Conservation (phyloP, 1,140 invertebrate genomes). For the Coenobita brevimanus region DNA sequence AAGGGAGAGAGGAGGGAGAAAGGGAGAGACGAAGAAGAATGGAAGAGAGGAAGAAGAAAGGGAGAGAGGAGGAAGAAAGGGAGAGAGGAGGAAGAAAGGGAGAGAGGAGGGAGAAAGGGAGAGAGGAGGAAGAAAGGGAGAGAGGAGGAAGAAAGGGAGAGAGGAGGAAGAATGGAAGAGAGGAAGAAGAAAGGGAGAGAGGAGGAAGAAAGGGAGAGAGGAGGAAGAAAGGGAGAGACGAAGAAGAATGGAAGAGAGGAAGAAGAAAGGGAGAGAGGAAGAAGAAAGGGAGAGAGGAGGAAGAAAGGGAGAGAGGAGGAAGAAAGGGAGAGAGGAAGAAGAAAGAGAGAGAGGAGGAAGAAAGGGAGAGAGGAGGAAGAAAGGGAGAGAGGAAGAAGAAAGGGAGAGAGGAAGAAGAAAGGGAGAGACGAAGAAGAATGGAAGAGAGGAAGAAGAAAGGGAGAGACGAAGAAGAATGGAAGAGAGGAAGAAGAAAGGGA, state of each 20-base stretch:
- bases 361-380: neutral
- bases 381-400: neutral
- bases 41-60: too few relatives aligned
- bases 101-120: neutral
- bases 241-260: neutral
- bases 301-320: neutral
- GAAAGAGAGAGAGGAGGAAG: neutral
- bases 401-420: too few relatives aligned
- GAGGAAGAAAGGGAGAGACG: neutral
- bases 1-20: neutral
- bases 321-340: neutral
- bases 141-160: neutral
- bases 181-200: neutral
- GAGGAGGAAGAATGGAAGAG: neutral
- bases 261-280: too few relatives aligned
- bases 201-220: neutral
- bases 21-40: neutral
- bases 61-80: neutral
- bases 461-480: too few relatives aligned
- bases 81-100: neutral
- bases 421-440: too few relatives aligned
- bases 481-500: too few relatives aligned
- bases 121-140: neutral
- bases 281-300: too few relatives aligned
- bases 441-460: too few relatives aligned